Evolutionary conservation across 2,888 invertebrate genomes (phyloP), one percentile per base, ranked within the genome.

Genomic region (Pristionchus mayeri): DNA sequence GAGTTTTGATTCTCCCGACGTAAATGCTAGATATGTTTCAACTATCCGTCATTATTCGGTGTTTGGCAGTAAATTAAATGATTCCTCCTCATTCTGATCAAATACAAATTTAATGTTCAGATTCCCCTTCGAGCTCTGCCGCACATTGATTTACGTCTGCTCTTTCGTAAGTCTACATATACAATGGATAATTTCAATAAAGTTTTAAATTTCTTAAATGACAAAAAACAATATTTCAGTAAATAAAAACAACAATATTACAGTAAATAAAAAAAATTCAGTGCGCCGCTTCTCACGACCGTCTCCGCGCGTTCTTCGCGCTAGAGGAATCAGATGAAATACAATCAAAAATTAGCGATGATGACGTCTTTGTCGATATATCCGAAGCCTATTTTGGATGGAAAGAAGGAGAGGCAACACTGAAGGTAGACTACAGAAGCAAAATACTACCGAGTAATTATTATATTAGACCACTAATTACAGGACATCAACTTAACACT

Each of bases 271-370:
- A n/a, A n/a, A n/a, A 50, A 16, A 24, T n/a, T n/a, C n/a, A 90
- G 24, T 92, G 91, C 87, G 85, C 91, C 18, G 84, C 83, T 13
- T 86, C 88, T 11, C 86, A 87, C 18, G 89, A 89, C 82, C 78
- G 88, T 21, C 85, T 86, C 48, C 57, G 60, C 0, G 57, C 75
- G 11, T 67, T 67, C n/a, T 37, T 67, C 21, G 67, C 67, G 0
- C 67, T 67, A 0, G 67, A 67, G 37, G 67, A 67, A 7, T 34
- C 67, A 0, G 67, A 67, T 67, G 34, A 18, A 11, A 67, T 67
- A 34, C 7, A 3, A 3, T 50, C 71, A 48, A 79, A 24, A 37
- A 37, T 67, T 37, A 13, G 11, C 27, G 67, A 67, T 6, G 37
- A 37, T 16, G 75, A 75, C 18, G 27, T 75, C 3, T 0, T 37